Base-by-base conservation (phyloP, 2,113 vertebrate species). In the Larimichthys crocea region DNA sequence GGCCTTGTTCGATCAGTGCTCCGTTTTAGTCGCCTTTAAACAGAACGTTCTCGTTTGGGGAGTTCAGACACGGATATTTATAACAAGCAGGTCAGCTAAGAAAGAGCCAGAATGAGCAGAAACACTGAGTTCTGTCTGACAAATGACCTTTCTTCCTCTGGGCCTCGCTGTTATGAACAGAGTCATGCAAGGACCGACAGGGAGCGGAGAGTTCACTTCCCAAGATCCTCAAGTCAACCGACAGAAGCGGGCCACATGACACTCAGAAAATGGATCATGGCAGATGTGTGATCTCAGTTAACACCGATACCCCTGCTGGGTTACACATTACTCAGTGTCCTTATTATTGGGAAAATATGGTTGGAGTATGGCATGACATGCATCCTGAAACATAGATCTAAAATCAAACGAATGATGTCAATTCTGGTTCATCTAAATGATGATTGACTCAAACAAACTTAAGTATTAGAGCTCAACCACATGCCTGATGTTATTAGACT, bases 81-180 rank as follows among this genome's bases (percentile, higher is more conserved):
- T 95, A 95, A 89, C 90, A 94, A 94, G 71, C 90, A 15, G 94
- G 94, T 93, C 94, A 93, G 87, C 76, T 71, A 83, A 92, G 82
- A 84, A 89, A 86, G 84, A 86, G 83, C 80, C 69, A 72, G 48
- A 82, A 87, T 50, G 84, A 89, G 84, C 80, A 78, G 79, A 88
- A 88, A 81, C 84, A 69, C 49, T 15, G 75, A 78, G 84, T 83
- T 72, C 73, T 80, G 86, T 78, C 80, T 86, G 76, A 86, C 83
- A 82, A 89, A 85, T 73, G 79, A 92, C 87, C 89, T 86, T 83
- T 52, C 80, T 77, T 80, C 84, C 88, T 87, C 67, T 66, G 82
- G 56, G 84, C 49, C 44, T 59, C 2, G 15, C 52, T 10, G 62
- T 65, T 68, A 67, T 2, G 29, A 79, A 48, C 68, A 61, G 73